These are phyloP conservation scores for Chaetodon auriga DNA, from an alignment of 2,113 vertebrate genomes.

Conservation along the genomic window DNA sequence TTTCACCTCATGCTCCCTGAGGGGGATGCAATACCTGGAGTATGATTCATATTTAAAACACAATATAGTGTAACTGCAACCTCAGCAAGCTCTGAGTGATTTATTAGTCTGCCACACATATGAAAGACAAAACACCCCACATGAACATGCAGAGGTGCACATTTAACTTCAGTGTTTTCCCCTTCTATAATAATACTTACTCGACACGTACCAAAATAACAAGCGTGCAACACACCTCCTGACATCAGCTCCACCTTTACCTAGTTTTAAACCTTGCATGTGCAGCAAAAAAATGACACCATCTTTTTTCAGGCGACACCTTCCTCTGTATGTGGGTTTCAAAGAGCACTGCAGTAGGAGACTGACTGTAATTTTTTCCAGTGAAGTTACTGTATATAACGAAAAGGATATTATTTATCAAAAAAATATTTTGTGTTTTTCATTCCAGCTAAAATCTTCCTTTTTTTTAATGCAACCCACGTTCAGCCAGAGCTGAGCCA, in stretches of 20 bases:
- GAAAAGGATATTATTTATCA: background rate
- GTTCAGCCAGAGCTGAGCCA: background rate
- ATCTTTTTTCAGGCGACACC: background rate
- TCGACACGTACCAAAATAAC: slow-evolving; percentile 49
- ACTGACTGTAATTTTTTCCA: background rate
- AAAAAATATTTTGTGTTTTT: background rate
- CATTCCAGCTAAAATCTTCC: background rate
- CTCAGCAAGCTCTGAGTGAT: slow-evolving; percentile 55
- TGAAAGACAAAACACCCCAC: slow-evolving; percentile 37
- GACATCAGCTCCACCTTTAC: slow-evolving; percentile 33
- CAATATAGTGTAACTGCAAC: slow-evolving; percentile 44
- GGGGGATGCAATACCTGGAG: slow-evolving; percentile 53
- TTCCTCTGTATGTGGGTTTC: slow-evolving; percentile 2
- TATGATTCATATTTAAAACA: slow-evolving; percentile 64
- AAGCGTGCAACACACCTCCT: slow-evolving; percentile 21
- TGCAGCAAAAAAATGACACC: too few relatives aligned
- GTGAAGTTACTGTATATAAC: background rate
- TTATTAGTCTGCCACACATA: slow-evolving; percentile 33
- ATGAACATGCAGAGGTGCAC: background rate
- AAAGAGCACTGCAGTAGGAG: slow-evolving; percentile 17
- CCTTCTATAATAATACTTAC: slow-evolving; percentile 54
- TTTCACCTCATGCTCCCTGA: slow-evolving; percentile 46
- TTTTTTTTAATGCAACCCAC: background rate
- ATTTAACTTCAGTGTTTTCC: slow-evolving; percentile 20
- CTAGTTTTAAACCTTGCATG: slow-evolving; percentile 37